Base-by-base conservation (phyloP, 92 coral and sea anemone genomes). In the Siderastrea siderea region DNA sequence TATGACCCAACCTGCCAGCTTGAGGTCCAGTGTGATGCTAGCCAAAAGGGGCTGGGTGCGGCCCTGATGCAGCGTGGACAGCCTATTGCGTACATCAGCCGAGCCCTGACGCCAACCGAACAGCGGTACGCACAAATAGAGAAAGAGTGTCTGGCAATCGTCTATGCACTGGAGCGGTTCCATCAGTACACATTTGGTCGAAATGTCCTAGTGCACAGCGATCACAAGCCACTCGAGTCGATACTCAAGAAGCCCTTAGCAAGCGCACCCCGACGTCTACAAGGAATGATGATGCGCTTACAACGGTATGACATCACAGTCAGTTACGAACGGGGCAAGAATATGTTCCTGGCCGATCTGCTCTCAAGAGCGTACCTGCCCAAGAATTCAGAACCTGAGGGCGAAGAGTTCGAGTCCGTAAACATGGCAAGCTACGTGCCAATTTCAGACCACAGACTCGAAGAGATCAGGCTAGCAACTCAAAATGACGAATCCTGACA, bases 321-420 rank as follows among this genome's bases (percentile, higher is more conserved):
- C 48, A 1, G 51, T 7, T 76, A 76, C 26, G 19, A 53, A 47
- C 47, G 26, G 26, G 50, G 80, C 64, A 76, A 54, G 50, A 47
- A 76, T 26, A 76, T 76, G 65, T 60, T 54, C 80, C 80, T 55
- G 51, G 80, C 80, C 16, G 80, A 76, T 26, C 15, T 47, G 47
- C 80, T 76, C 7, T 26, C 48, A 26, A 26, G 80, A 55, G 80
- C 66, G 2, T 55, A 76, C 10, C 80, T 76, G 5, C 47, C 66
- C 47, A 44, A 53, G 43, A 46, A 9, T 14, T 2, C 73, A 2
- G 71, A 59, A 10, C 54, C 69, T 6, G 17, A 48, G 15, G 61
- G 48, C 11, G 15, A 64, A 71, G 81, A 84, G 71, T 74, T 84
- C 5, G 87, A 83, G 51, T 16, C 8, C 1, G 50, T 83, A 3